Evolutionary conservation across 2,888 invertebrate genomes (phyloP), one percentile per base, ranked within the genome.

Genomic region (Cremastobaeus sp.): DNA sequence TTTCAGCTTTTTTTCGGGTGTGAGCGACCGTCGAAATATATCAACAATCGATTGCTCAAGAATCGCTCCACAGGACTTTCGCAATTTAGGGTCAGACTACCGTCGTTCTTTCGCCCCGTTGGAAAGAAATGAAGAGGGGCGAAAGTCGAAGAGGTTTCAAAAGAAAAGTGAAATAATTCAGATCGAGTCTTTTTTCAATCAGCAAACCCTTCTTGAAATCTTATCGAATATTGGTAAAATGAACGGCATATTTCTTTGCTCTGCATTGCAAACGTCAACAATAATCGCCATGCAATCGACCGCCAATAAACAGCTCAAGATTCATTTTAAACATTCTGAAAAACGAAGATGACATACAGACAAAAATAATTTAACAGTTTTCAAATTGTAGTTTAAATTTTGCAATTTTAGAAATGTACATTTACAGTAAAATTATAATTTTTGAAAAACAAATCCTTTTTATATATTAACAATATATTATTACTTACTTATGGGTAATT

Each of bases 1-100:
- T 25, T 25, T 25, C 25, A 8, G 8, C 8, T 25, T 3, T 25
- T 25, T 8, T 5, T 25, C 8, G 8, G 8, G 25, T 25, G 4
- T 25, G 8, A 25, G 8, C 4, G 8, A 25, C 3, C 25, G 25
- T 8, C 25, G 25, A 68, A 62, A 74, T 77, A 80, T 65, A 79
- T 76, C 81, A 81, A 81, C 79, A 81, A 83, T 83, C 83, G 83
- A 83, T 83, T 77, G 79, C 71, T 77, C 80, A 80, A 77, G 77
- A 73, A 74, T 64, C 70, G 74, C 79, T 76, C 81, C 76, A 73
- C 81, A 78, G 82, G 82, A 81, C 80, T 76, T 66, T 70, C 68
- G 66, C 66, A 72, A 77, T 75, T 73, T 66, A 57, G 68, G 60
- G 64, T 39, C 50, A 45, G 41, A 57, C 57, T 45, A 34, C 37